Percentiles rank a stretch among this genome's conserved stretches.
Conservation (phyloP, 2,113 vertebrate genomes). For the Pogonocichla stellata region DNA sequence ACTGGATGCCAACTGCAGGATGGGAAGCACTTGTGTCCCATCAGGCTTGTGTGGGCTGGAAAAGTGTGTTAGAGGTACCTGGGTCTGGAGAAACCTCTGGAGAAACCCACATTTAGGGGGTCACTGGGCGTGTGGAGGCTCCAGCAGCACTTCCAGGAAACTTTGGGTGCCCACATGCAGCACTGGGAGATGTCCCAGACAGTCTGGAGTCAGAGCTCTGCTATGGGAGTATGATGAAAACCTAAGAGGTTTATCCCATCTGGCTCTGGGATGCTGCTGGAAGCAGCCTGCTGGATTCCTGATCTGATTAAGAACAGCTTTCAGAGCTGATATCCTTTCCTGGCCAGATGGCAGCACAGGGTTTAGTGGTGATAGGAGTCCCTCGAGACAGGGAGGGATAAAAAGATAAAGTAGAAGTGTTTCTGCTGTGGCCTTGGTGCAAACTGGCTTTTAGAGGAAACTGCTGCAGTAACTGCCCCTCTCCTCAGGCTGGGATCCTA, state of each 20-base stretch:
- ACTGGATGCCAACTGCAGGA: neutral
- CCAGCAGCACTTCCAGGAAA: neutral
- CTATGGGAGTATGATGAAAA: neutral
- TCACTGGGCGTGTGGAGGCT: neutral
- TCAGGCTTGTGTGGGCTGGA: neutral
- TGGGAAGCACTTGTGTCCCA: neutral
- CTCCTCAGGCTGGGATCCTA: neutral
- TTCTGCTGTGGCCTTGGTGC: neutral
- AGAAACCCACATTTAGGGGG: neutral
- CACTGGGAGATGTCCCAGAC: neutral
- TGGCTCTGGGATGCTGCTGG: neutral
- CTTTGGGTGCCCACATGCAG: neutral
- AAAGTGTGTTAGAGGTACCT: neutral
- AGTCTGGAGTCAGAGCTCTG: neutral
- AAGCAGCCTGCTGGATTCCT: neutral
- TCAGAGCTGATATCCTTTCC: neutral
- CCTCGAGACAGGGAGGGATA: neutral
- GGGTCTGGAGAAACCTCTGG: neutral
- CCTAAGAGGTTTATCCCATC: neutral
- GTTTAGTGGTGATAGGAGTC: neutral
- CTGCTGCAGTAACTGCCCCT: neutral
- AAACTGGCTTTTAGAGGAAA: neutral
- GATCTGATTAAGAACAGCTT: conserved; percentile 14
- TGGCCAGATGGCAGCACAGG: conserved; percentile 1
- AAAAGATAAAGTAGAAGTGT: neutral